phyloP scores from a whole-genome alignment of 1,140 invertebrate species.

The Drosophila littoralis region DNA sequence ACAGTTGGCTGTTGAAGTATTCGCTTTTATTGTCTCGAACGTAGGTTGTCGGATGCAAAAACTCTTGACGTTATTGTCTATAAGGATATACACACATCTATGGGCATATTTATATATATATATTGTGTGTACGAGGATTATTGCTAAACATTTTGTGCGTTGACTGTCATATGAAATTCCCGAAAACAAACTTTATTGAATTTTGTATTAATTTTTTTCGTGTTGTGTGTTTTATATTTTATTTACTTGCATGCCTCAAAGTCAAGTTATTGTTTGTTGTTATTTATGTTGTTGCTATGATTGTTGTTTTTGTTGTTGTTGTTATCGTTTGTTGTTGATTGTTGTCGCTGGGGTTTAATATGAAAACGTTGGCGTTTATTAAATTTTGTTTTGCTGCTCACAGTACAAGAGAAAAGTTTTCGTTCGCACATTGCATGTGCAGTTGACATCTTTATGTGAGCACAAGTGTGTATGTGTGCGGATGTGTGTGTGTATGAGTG shows the following conservation, averaged over 20 bases:
- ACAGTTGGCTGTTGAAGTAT: background rate
- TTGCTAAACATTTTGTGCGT: constrained; percentile 27
- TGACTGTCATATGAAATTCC: constrained; percentile 70
- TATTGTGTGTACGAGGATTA: constrained; percentile 22
- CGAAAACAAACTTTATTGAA: constrained; percentile 72
- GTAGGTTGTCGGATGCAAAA: constrained; percentile 24
- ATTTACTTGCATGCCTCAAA: constrained; percentile 54
- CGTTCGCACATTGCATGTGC: constrained; percentile 68
- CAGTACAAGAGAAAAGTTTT: constrained; percentile 60
- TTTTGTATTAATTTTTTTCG: constrained; percentile 71
- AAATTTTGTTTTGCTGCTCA: constrained; percentile 70
- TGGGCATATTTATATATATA: background rate
- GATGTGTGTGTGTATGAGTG: constrained; percentile 26
- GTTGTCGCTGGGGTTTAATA: constrained; percentile 67
- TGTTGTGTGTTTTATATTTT: constrained; percentile 17
- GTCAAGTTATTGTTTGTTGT: constrained; percentile 54
- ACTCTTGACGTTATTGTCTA: constrained; percentile 39
- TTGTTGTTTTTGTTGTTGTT: constrained; percentile 21
- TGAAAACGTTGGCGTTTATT: constrained; percentile 75
- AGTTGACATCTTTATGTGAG: constrained; percentile 76
- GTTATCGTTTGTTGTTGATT: constrained; percentile 41
- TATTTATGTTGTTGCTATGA: constrained; percentile 39
- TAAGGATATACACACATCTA: constrained; percentile 13
- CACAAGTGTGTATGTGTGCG: constrained; percentile 2
- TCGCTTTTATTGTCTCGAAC: constrained; percentile 7